Base-by-base conservation (phyloP, 2,797 vertebrate genomes). In the Bradypodion ventrale region DNA sequence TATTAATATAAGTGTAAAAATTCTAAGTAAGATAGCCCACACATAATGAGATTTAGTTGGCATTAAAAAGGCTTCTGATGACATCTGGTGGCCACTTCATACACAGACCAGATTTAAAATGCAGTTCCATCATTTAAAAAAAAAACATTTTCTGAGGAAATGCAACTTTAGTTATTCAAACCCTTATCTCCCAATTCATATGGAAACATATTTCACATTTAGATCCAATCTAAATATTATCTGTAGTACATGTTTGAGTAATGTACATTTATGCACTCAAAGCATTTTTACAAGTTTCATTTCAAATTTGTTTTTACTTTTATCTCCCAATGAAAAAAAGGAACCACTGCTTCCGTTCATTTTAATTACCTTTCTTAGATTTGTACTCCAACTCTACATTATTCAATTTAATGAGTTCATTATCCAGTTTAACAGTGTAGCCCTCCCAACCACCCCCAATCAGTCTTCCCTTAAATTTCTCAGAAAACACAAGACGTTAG, bases 81-180 rank as follows among this genome's bases (percentile, higher is more conserved):
- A 97, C 96, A 96, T 95, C 96, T 97, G 93, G 95, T 96, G 96
- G 96, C 93, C 93, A 89, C 81, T 94, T 92, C 87, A 86, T 83
- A 93, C 79, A 91, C 63, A 88, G 49, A 29, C 46, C 46, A 81
- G 83, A 77, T n/a, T n/a, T n/a, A 85, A 85, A 81, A 13, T n/a
- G n/a, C n/a, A n/a, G 8, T 25, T 59, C 40, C 23, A 52, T 19
- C 27, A 40, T 42, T 52, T 19, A 12, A 21, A 16, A 65, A 35
- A 76, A 80, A 85, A 86, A 75, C 27, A 75, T 12, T 49, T 62
- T 78, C 77, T 59, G 66, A 89, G 78, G 2, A 77, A 80, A 68
- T 1, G 44, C 78, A 46, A 32, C 5, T 2, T 83, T 2, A 70
- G 46, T 83, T 89, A 78, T 32, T 40, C 59, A 68, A 83, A 35